These are phyloP conservation scores for Neosilurus hyrtlii DNA, from an alignment of 2,797 vertebrate genomes.

Conservation along the genomic window DNA sequence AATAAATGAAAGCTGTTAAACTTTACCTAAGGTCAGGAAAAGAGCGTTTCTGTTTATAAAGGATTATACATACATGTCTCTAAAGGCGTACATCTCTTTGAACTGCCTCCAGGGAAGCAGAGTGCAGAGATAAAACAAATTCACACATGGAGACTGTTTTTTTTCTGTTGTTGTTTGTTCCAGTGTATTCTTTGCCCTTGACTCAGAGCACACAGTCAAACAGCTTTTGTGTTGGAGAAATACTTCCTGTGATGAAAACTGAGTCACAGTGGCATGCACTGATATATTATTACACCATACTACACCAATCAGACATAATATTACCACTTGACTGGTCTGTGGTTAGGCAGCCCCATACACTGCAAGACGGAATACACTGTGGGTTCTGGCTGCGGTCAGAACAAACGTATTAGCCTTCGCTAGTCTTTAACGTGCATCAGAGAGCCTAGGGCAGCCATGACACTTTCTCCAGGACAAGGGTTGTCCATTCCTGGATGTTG, in stretches of 20 bases:
- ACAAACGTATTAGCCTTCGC: too few relatives aligned
- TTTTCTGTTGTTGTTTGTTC: not conserved
- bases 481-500: too few relatives aligned
- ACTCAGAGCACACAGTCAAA: not conserved
- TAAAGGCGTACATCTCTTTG: not conserved
- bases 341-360: too few relatives aligned
- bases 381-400: too few relatives aligned
- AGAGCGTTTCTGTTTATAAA: not conserved
- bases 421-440: too few relatives aligned
- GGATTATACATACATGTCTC: not conserved
- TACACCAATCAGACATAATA: too few relatives aligned
- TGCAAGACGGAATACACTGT: too few relatives aligned
- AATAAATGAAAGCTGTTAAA: not conserved
- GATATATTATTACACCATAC: not conserved
- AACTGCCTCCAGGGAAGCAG: slow-evolving; percentile 2
- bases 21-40: not conserved
- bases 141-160: not conserved
- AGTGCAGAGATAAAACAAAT: not conserved
- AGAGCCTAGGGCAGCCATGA: too few relatives aligned
- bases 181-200: not conserved
- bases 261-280: not conserved
- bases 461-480: too few relatives aligned
- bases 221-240: slow-evolving; percentile 7
- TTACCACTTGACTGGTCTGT: too few relatives aligned
- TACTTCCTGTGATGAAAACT: not conserved